A percentile compares a stretch with the other conserved stretches of the same genome.
Conservation (phyloP, 2,888 invertebrate species). For the Alviniconcha strummeri region DNA sequence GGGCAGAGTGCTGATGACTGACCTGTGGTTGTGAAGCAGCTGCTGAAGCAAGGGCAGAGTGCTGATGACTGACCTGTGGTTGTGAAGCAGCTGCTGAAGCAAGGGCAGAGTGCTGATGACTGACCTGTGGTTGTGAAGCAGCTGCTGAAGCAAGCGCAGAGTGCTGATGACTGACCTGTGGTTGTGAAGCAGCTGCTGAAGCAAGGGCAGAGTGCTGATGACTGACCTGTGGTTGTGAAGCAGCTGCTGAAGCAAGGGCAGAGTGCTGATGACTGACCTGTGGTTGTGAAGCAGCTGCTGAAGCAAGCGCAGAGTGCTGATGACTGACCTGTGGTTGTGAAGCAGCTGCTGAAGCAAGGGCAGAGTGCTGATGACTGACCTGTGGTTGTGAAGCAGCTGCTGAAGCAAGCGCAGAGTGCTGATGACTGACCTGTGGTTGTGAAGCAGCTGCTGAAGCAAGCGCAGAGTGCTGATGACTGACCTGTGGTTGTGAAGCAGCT, state of each 20-base stretch:
- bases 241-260: constrained; percentile 32
- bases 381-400: constrained; percentile 33
- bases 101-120: neutral
- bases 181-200: constrained; percentile 34
- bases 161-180: neutral
- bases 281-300: constrained; percentile 35
- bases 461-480: neutral
- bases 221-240: constrained; percentile 20
- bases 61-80: neutral
- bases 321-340: constrained; percentile 9
- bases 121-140: constrained; percentile 29
- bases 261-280: too few relatives aligned
- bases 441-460: constrained; percentile 33
- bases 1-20: neutral
- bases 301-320: constrained; percentile 3
- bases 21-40: constrained; percentile 29
- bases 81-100: constrained; percentile 33
- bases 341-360: constrained; percentile 34
- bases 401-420: constrained; percentile 17
- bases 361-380: too few relatives aligned
- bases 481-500: constrained; percentile 32
- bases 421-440: constrained; percentile 1
- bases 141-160: constrained; percentile 27
- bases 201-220: neutral
- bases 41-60: constrained; percentile 27